These are phyloP conservation scores for Sinocyclocheilus rhinocerous DNA, from an alignment of 2,113 vertebrate genomes.

Conservation along the genomic window DNA sequence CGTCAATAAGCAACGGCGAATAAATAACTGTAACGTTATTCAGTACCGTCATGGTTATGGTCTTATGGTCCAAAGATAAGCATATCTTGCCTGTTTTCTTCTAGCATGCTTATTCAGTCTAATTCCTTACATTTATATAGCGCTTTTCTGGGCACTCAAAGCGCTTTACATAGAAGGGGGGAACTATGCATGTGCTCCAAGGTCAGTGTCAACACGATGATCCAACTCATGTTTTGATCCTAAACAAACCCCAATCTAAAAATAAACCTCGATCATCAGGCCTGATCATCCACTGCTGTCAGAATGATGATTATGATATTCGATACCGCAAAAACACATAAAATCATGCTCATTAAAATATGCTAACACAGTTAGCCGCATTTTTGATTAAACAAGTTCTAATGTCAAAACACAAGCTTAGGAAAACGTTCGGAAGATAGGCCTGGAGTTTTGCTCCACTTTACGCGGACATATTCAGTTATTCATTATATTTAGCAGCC, in stretches of 20 bases:
- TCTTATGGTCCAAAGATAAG: neutral
- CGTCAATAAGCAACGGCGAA: no score
- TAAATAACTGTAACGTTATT: no score
- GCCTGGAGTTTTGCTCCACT: neutral
- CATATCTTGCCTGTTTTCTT: neutral
- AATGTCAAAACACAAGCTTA: neutral
- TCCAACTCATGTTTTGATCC: no score
- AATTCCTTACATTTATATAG: neutral
- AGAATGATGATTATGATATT: neutral
- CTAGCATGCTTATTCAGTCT: neutral
- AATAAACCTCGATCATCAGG: neutral
- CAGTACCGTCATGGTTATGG: no score
- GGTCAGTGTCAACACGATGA: neutral
- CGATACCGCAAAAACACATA: neutral
- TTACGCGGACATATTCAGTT: neutral
- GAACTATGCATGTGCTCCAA: neutral
- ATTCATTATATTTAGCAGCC: neutral
- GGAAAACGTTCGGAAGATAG: neutral
- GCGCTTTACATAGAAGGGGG: no score
- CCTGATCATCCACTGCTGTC: neutral
- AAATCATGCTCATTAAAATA: neutral
- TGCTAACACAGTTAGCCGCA: neutral
- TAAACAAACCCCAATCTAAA: neutral
- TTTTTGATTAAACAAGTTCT: neutral
- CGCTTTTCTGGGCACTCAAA: no score